Evolutionary conservation across 2,113 vertebrate species (phyloP).

Genomic region (Tragelaphus buxtoni): DNA sequence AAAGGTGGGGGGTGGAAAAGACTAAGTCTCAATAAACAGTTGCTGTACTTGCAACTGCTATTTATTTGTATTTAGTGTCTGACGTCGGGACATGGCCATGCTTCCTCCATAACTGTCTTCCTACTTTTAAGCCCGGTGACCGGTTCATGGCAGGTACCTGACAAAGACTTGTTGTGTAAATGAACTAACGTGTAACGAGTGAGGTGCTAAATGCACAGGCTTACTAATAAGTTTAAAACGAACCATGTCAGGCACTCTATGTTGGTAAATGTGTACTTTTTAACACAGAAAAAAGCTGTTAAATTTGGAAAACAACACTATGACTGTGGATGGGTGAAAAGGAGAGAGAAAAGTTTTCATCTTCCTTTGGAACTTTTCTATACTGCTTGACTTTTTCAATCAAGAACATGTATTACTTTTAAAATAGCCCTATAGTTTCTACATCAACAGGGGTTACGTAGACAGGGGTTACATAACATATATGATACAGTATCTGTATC

Average conservation of each 20-base stretch:
- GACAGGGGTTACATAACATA: neutral
- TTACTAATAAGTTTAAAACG: neutral
- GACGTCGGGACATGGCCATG: neutral
- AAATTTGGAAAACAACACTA: neutral
- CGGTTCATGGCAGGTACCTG: neutral
- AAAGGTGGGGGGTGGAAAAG: neutral
- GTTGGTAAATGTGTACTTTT: neutral
- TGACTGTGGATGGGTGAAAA: neutral
- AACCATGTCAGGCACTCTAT: neutral
- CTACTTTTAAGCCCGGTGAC: neutral
- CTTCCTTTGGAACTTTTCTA: neutral
- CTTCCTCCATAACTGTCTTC: neutral
- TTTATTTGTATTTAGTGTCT: neutral
- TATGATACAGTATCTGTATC: neutral
- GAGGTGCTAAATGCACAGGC: neutral
- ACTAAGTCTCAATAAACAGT: neutral
- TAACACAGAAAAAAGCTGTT: neutral
- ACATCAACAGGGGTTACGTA: neutral
- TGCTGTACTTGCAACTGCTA: neutral
- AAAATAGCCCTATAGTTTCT: neutral
- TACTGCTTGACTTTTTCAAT: neutral
- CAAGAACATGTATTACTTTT: neutral
- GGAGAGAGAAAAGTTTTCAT: neutral
- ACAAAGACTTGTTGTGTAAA: neutral
- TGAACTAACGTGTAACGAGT: neutral